Base-by-base conservation (phyloP, 2,888 invertebrate species). In the Ochropleura plecta region DNA sequence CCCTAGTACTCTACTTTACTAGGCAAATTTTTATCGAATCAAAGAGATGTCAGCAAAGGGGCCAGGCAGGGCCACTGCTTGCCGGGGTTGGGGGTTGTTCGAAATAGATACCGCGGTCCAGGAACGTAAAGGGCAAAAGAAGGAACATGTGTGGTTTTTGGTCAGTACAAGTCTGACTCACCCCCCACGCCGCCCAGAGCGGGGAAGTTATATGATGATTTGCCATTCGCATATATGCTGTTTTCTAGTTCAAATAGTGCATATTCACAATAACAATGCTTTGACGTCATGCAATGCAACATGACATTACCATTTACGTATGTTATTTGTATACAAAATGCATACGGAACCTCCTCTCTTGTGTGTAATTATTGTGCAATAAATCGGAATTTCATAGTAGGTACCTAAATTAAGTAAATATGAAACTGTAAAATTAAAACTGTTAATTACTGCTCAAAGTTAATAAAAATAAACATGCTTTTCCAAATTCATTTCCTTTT, bases 281-380 rank as follows among this genome's bases (percentile, higher is more conserved):
- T 65, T 65, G 30, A 65, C 78, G 64, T 67, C 67, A 78, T 64
- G 14, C 30, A 67, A 20, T 10, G 18, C 20, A 30, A 30, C 30
- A 30, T 30, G 30, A 64, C 16, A 57, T 20, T 51, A 16, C 7
- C 20, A 78, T 63, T 51, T 62, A 67, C 48, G 40, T 53, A 44
- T 18, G 5, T 46, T 66, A 65, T 70, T 70, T 8, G n/a, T 20
- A 14, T 63, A 49, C 30, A 44, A 16, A 46, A 42, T 20, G 20
- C 18, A 42, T 12, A 53, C 18, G 20, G 42, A 77, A 42, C n/a
- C 46, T 60, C 16, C 46, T 42, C 9, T 18, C n/a, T 42, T 40
- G 48, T 46, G 51, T 44, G 12, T 51, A 73, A 64, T 59, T 9
- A 60, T 79, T 73, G 68, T 68, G 59, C 40, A 60, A 72, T 76